Conservation (phyloP, 1,140 invertebrate genomes). For the Caenorhabditis inopinata region DNA sequence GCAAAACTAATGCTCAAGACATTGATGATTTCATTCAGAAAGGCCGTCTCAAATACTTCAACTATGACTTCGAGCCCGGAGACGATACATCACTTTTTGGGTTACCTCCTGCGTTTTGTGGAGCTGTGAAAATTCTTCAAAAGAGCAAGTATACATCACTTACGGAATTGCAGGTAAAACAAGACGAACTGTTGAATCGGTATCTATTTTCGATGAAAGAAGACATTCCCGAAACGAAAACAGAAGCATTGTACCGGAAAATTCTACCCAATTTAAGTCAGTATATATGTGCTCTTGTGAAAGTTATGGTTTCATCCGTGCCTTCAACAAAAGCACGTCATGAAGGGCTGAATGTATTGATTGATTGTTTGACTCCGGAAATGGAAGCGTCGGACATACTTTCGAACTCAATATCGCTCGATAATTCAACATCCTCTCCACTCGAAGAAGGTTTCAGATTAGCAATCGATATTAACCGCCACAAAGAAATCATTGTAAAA, state of each 20-base stretch:
- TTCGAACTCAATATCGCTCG: conserved; percentile 56
- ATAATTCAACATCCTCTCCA: conserved; percentile 51
- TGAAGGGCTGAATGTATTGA: conserved; percentile 96
- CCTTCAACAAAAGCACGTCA: conserved; percentile 96
- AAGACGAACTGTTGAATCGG: conserved; percentile 54
- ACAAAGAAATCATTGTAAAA: conserved; percentile 97
- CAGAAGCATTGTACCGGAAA: conserved; percentile 54
- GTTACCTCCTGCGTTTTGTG: conserved; percentile 54
- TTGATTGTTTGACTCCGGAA: conserved; percentile 77
- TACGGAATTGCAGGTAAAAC: conserved; percentile 52
- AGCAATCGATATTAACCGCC: conserved; percentile 92
- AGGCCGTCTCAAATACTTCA: conserved; percentile 57
- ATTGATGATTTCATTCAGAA: conserved; percentile 58
- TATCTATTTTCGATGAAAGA: conserved; percentile 63
- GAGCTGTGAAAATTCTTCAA: conserved; percentile 54
- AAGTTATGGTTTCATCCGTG: conserved; percentile 92
- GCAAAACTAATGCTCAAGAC: conserved; percentile 57
- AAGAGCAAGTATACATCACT: conserved; percentile 22
- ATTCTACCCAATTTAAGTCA: conserved; percentile 60
- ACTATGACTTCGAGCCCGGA: conserved; percentile 54
- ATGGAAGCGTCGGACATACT: conserved; percentile 62
- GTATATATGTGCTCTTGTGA: conserved; percentile 71
- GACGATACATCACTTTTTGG: conserved; percentile 58
- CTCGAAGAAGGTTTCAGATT: conserved; percentile 92
- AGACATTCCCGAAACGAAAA: conserved; percentile 52